Conservation (phyloP, 2,888 invertebrate species). For the Dyspetes luteomarginatus region DNA sequence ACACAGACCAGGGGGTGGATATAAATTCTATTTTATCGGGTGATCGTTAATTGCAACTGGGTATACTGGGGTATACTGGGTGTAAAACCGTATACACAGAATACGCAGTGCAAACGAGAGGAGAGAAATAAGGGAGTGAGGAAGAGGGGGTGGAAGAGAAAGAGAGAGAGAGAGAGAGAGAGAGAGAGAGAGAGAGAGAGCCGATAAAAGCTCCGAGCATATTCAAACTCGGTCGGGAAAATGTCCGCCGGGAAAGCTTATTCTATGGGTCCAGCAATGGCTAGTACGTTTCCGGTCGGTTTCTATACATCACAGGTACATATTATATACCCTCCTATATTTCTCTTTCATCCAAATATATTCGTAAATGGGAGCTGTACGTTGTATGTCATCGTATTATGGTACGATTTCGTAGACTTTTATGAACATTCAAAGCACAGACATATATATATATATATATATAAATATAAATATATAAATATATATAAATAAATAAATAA, state of each 20-base stretch:
- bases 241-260: slow-evolving; percentile 56
- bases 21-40: slow-evolving; percentile 70
- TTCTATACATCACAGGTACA: slow-evolving; percentile 29
- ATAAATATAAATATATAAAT: slow-evolving; percentile 33
- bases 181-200: slow-evolving; percentile 49
- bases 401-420: background rate
- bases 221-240: slow-evolving; percentile 67
- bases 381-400: slow-evolving; percentile 21
- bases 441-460: slow-evolving; percentile 38
- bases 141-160: background rate
- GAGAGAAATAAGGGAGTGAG: background rate
- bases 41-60: slow-evolving; percentile 70
- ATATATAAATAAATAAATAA: too few relatives aligned
- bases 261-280: slow-evolving; percentile 58
- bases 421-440: background rate
- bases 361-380: slow-evolving; percentile 46
- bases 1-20: slow-evolving; percentile 57
- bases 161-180: slow-evolving; percentile 30
- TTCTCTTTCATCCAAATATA: slow-evolving; percentile 39
- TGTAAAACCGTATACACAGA: slow-evolving; percentile 62
- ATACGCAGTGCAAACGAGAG: slow-evolving; percentile 16
- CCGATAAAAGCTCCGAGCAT: slow-evolving; percentile 68
- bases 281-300: slow-evolving; percentile 55
- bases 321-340: background rate
- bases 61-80: slow-evolving; percentile 56